Percentiles rank a stretch among this genome's conserved stretches.
phyloP scores from a whole-genome alignment of 2,888 invertebrate genomes.

The Athripsodes cinereus region DNA sequence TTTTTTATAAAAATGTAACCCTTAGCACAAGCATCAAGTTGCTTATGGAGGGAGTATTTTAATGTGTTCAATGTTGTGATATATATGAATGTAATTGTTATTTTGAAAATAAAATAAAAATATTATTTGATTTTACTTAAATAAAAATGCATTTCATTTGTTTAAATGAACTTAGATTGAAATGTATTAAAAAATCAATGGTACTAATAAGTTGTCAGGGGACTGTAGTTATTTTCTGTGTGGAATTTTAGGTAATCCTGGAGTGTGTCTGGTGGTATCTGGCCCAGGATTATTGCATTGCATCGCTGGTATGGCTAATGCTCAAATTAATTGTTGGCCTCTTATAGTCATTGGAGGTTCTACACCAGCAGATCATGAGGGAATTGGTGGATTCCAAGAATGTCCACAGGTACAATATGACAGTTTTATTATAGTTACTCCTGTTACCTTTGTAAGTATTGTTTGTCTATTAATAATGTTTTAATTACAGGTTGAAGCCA shows the following conservation, averaged over 20 bases:
- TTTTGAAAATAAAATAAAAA: background rate
- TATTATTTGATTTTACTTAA: background rate
- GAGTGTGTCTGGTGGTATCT: conserved; percentile 87
- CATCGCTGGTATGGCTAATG: conserved; percentile 94
- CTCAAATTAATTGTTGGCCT: conserved; percentile 95
- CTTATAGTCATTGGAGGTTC: conserved; percentile 89
- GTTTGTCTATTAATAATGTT: background rate
- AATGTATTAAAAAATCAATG: too few relatives aligned
- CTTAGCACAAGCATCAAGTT: too few relatives aligned
- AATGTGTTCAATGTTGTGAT: too few relatives aligned
- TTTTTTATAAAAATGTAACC: too few relatives aligned
- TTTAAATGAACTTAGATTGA: too few relatives aligned
- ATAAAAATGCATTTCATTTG: background rate
- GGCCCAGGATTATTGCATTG: conserved; percentile 93
- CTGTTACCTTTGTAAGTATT: too few relatives aligned
- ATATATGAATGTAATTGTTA: too few relatives aligned
- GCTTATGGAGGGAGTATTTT: too few relatives aligned
- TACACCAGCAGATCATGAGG: conserved; percentile 86
- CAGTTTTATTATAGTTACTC: too few relatives aligned
- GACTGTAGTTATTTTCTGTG: too few relatives aligned
- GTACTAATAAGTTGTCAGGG: too few relatives aligned
- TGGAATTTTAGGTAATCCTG: conserved; percentile 64
- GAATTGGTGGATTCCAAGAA: conserved; percentile 95
- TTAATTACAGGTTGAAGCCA: conserved; percentile 61
- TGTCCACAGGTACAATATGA: conserved; percentile 67